Conservation (phyloP, 1,140 invertebrate species). For the Himalopsyche phryganea region DNA sequence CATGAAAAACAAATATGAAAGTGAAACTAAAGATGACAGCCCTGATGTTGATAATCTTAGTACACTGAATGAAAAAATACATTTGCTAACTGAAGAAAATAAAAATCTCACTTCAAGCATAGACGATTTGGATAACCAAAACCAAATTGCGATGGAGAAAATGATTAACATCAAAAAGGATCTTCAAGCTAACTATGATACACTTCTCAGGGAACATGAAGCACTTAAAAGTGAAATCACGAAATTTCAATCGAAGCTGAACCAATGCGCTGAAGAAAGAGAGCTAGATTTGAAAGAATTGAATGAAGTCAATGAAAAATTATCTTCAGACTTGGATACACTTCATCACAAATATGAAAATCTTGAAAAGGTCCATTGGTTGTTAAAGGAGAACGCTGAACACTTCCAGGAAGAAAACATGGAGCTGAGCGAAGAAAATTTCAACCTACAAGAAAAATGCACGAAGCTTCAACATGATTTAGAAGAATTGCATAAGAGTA, state of each 20-base stretch:
- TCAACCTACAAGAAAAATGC: conserved; percentile 49
- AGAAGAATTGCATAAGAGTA: conserved; percentile 28
- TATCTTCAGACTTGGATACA: conserved; percentile 42
- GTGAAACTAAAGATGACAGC: conserved; percentile 27
- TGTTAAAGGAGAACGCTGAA: conserved; percentile 48
- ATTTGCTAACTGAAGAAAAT: conserved; percentile 51
- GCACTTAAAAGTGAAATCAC: conserved; percentile 52
- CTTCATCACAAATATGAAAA: conserved; percentile 49
- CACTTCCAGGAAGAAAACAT: conserved; percentile 51
- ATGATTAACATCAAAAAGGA: conserved; percentile 61
- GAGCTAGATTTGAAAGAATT: conserved; percentile 36
- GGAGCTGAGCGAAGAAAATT: conserved; percentile 50
- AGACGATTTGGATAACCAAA: conserved; percentile 70
- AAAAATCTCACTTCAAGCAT: conserved; percentile 56
- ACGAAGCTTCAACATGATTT: conserved; percentile 43
- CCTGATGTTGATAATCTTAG: conserved; percentile 38
- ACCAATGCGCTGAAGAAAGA: conserved; percentile 46
- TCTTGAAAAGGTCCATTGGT: conserved; percentile 46
- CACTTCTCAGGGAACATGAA: conserved; percentile 55
- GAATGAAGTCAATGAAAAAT: conserved; percentile 18
- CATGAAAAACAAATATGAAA: conserved; percentile 39
- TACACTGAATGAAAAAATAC: conserved; percentile 48
- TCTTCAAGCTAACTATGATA: conserved; percentile 58
- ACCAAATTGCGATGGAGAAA: conserved; percentile 64
- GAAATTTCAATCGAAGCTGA: conserved; percentile 46